Base-by-base conservation (phyloP, 1,140 invertebrate species). In the Trachymyrmex septentrionalis region DNA sequence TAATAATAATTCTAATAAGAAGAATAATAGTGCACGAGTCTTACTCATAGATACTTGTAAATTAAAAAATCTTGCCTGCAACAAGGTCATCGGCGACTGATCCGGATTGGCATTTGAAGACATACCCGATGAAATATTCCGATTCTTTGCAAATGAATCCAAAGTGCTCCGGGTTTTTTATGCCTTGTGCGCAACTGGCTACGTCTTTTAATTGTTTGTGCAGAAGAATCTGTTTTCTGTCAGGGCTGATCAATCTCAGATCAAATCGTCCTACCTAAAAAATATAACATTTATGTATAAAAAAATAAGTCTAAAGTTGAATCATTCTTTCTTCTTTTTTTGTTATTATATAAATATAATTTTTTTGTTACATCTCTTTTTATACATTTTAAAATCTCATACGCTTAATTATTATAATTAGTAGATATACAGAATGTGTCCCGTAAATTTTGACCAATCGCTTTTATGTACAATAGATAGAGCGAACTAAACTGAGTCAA, bases 81-180 rank as follows among this genome's bases (percentile, higher is more conserved):
- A 98, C 97, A 73, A 98, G 96, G 94, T 98, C 98, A 86, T 96
- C 96, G 64, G 97, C 97, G 0, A 98, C 96, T 0, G 97, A 96
- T 88, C 97, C 97, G 19, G 97, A 98, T 94, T 99, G 97, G 93
- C 99, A 99, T 93, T 98, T 98, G 94, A 99, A 98, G 34, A 99
- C 96, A 92, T 98, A 99, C 27, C 98, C 98, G 14, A 98, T 97
- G 92, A 97, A 98, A 55, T 94, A 95, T 64, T 97, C 96, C 0
- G 96, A 93, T 92, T 99, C 98, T 24, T 97, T 96, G 87, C 98
- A 98, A 57, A 99, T 98, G 91, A 99, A 99, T 0, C 99, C 98
- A 95, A 99, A 99, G 92, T 99, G 98, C 85, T 99, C 98, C 30
- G 96, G 95, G 91, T 97, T 97, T 85, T 96, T 96, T 7, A 97